Evolutionary conservation across 2,888 invertebrate genomes (phyloP), one percentile per base, ranked within the genome.

Genomic region (Chesias legatella): DNA sequence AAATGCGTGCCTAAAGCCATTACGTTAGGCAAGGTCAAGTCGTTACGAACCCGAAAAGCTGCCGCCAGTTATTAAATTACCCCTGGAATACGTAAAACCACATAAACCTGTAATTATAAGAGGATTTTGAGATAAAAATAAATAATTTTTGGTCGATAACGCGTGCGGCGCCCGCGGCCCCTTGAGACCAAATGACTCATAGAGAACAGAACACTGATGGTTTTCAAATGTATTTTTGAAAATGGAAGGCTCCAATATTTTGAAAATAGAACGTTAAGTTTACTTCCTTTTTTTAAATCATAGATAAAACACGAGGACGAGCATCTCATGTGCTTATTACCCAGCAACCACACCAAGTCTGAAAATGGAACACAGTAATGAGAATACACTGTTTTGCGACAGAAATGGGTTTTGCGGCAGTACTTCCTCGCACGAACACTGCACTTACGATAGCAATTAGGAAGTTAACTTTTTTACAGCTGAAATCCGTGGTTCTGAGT

Each of bases 31-130:
- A 45, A 45, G 45, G 45, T 45, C 40, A 41, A 31, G 36, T 28
- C 23, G n/a, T 35, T 44, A 33, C 25, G 40, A 36, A 40, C 8
- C 39, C 44, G 29, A 42, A 36, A 40, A 37, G 44, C 72, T 73
- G 72, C 79, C 72, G 67, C 68, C 74, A 55, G 55, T 73, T 79
- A 83, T 83, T 81, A 84, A 57, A 55, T 53, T 55, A 67, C 82
- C 79, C 63, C 81, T 77, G 81, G 64, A 73, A 65, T 83, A 82
- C 82, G 80, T 83, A 81, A 75, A 76, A 60, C 60, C 43, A 51
- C 70, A 75, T 79, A 84, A 75, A 66, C 63, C 79, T 66, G 73
- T 83, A 79, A 85, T 85, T 85, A 85, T 70, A 72, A 71, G 53
- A 51, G 65, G 70, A 77, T 81, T 79, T 76, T 65, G 70, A 67